Conservation (phyloP, 2,113 vertebrate species). For the Tetrax tetrax region DNA sequence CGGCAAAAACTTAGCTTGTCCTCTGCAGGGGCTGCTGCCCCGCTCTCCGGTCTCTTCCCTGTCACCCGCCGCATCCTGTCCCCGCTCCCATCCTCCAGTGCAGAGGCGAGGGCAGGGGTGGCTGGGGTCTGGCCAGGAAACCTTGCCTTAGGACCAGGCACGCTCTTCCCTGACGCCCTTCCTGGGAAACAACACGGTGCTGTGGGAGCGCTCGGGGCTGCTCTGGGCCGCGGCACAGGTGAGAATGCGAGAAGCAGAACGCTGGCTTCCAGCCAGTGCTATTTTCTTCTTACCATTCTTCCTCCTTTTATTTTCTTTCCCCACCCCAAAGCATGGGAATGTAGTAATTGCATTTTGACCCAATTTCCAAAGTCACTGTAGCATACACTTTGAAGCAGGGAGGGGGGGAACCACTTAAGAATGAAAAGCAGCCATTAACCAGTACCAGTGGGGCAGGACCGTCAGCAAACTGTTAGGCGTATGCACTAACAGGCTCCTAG, state of each 20-base stretch:
- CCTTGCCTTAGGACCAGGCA: background rate
- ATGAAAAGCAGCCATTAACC: slow-evolving; percentile 4
- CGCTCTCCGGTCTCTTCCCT: rapidly evolving
- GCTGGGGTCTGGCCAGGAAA: background rate
- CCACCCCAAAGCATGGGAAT: slow-evolving; percentile 43
- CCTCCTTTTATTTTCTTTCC: slow-evolving; percentile 8
- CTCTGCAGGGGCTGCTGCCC: background rate
- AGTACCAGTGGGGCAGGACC: background rate
- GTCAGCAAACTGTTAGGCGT: background rate
- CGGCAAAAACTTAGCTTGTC: too few species aligned
- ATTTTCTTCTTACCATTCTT: slow-evolving; percentile 7
- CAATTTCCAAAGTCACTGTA: slow-evolving; percentile 49
- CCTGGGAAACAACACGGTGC: background rate
- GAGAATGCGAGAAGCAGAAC: background rate
- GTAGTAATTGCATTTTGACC: slow-evolving; percentile 39
- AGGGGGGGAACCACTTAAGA: background rate
- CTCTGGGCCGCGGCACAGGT: background rate
- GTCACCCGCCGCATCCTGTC: too few species aligned
- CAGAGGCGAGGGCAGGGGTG: background rate
- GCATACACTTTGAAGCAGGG: background rate
- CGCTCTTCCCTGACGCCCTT: background rate
- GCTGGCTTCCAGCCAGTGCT: background rate
- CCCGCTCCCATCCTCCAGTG: background rate
- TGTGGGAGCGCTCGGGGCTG: background rate
- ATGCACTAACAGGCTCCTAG: background rate